Percentiles rank a stretch among this genome's conserved stretches.
These are phyloP conservation scores for Morpho helenor DNA, from an alignment of 2,888 invertebrate species.

Conservation along the genomic window DNA sequence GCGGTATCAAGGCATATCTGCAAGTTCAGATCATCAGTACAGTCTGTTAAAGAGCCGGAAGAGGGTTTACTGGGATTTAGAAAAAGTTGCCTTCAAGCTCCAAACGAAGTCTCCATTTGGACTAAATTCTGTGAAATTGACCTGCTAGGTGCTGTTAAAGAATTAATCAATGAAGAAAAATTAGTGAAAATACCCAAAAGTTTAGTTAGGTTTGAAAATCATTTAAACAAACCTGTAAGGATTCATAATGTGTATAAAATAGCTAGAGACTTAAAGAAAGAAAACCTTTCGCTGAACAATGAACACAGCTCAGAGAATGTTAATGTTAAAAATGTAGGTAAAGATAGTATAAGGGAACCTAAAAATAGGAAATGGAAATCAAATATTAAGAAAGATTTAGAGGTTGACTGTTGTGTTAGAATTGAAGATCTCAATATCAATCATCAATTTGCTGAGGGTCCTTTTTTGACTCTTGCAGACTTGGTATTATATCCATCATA, in stretches of 20 bases:
- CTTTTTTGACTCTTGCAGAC: conserved; percentile 90
- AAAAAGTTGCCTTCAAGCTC: conserved; percentile 87
- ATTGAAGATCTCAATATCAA: conserved; percentile 74
- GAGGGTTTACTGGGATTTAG: conserved; percentile 87
- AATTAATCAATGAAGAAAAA: conserved; percentile 42
- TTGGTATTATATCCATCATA: conserved; percentile 87
- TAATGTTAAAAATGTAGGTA: conserved; percentile 18
- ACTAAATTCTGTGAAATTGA: conserved; percentile 95
- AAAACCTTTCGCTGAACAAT: conserved; percentile 20
- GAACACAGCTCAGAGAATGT: conserved; percentile 17
- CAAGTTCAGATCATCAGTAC: conserved; percentile 36
- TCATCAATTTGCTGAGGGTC: conserved; percentile 91
- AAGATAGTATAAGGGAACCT: conserved; percentile 34
- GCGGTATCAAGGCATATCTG: conserved; percentile 79
- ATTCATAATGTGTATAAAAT: conserved; percentile 92
- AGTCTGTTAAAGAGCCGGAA: conserved; percentile 48
- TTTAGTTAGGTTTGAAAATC: conserved; percentile 88
- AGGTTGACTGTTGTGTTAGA: conserved; percentile 64
- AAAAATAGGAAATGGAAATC: conserved; percentile 74
- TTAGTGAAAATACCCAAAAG: conserved; percentile 80
- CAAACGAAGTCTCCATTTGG: conserved; percentile 92
- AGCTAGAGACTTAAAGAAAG: conserved; percentile 78
- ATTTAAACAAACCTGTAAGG: conserved; percentile 89
- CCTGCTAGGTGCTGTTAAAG: conserved; percentile 80
- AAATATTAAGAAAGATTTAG: conserved; percentile 51